These are phyloP conservation scores for Melanotaenia trifasciata DNA, from an alignment of 2,797 vertebrate genomes.

Conservation along the genomic window DNA sequence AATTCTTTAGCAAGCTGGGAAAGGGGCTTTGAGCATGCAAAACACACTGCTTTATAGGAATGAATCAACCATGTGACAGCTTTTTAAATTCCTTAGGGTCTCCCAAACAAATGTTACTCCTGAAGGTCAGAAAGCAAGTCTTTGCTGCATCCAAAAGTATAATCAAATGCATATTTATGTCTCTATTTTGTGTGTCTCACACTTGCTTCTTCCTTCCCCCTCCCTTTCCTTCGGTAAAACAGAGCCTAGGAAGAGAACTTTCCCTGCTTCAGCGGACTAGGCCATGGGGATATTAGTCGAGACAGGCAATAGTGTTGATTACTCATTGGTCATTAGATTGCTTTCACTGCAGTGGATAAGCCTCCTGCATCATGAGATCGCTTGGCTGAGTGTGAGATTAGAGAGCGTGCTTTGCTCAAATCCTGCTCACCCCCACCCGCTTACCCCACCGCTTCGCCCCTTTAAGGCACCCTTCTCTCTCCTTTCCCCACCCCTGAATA, in stretches of 20 bases:
- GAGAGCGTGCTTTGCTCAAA: constrained; percentile 83
- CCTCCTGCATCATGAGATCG: constrained; percentile 86
- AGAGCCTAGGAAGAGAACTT: constrained; percentile 46
- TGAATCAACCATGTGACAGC: constrained; percentile 74
- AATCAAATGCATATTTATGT: constrained; percentile 72
- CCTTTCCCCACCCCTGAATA: constrained; percentile 50
- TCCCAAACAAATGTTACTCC: constrained; percentile 74
- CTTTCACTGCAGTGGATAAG: constrained; percentile 86
- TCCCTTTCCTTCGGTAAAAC: constrained; percentile 37
- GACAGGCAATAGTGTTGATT: constrained; percentile 90
- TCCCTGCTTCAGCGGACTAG: constrained; percentile 69
- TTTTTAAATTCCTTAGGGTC: constrained; percentile 71
- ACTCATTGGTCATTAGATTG: constrained; percentile 89
- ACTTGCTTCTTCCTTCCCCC: constrained; percentile 2
- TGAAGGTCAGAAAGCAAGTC: constrained; percentile 65
- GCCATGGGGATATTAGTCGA: constrained; percentile 79
- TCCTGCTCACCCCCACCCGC: constrained; percentile 59
- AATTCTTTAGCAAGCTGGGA: constrained; percentile 77
- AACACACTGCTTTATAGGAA: constrained; percentile 70
- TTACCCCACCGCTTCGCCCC: constrained; percentile 53
- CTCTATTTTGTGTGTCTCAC: constrained; percentile 54
- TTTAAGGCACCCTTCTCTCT: constrained; percentile 57
- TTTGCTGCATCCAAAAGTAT: constrained; percentile 70
- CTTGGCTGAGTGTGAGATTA: constrained; percentile 86
- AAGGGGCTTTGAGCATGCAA: constrained; percentile 69